Evolutionary conservation across 1,140 invertebrate genomes (phyloP), one percentile per base, ranked within the genome.

Genomic region (Dreissena polymorpha): DNA sequence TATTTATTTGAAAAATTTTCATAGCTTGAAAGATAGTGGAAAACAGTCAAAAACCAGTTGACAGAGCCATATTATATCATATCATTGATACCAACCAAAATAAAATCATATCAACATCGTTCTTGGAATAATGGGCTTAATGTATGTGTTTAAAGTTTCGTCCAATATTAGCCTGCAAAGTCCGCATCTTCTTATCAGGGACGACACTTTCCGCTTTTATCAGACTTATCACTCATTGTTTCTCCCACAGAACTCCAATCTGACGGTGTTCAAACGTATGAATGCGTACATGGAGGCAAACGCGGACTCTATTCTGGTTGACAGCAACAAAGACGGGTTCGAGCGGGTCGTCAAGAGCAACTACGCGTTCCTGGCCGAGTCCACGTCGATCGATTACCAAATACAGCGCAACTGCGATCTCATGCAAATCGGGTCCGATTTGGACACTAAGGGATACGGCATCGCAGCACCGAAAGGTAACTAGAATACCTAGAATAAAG

Each of bases 371-470:
- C 94, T 99, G 6, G 95, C 98, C 71, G 98, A 99, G 93, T 97
- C 97, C 21, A 97, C 97, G 0, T 97, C 97, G 89, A 98, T 98
- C 91, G 97, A 99, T 91, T 98, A 98, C 92, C 96, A 96, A 57
- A 99, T 98, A 92, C 97, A 97, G 89, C 93, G 96, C 80, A 95
- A 97, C 88, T 99, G 98, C 92, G 97, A 99, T 91, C 98, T 98
- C 5, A 97, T 98, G 96, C 97, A 90, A 78, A 93, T 98, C 60
- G 97, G 97, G 0, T 94, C 96, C 87, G 96, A 97, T 93, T 94
- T 98, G 79, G 97, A 98, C 91, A 95, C 96, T 16, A 97, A 98
- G 93, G 97, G 97, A 83, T 99, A 98, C 92, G 98, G 97, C n/a
- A 95, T 99, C 63, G 98, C 97, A 2, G 93, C 93, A 71, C 93